Evolutionary conservation across 2,797 vertebrate genomes (phyloP).

Genomic region (Darevskia nairensis): DNA sequence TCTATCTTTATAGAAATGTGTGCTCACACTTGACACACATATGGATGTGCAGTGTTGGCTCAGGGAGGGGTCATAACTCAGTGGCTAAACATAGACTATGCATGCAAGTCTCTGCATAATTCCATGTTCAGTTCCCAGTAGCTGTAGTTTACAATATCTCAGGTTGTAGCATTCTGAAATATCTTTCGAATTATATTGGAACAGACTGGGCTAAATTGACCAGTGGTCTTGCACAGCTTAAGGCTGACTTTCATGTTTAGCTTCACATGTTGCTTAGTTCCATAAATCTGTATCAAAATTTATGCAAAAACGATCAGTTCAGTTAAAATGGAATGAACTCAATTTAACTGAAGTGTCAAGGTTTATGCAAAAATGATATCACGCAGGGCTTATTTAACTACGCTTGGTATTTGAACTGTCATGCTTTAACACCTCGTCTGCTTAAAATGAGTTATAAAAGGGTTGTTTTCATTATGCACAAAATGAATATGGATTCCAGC

Average conservation of each 20-base stretch:
- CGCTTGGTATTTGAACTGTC: not conserved
- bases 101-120: not conserved
- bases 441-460: conserved; percentile 17
- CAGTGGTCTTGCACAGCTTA: not conserved
- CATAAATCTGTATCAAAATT: not conserved
- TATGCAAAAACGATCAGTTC: not conserved
- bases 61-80: not conserved
- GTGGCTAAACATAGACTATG: not conserved
- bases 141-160: not conserved
- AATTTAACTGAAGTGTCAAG: conserved; percentile 30
- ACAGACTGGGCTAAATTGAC: not conserved
- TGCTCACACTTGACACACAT: not conserved
- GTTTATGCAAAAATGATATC: not conserved
- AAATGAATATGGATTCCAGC: conserved; percentile 6
- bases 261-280: not conserved
- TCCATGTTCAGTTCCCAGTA: not conserved
- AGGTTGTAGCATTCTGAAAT: not conserved
- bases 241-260: not conserved
- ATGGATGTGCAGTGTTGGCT: not conserved
- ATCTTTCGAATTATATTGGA: not conserved
- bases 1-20: not conserved
- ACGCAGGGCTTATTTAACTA: not conserved
- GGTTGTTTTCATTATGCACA: conserved; percentile 8
- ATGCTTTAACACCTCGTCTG: not conserved
- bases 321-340: not conserved